Evolutionary conservation across 2,113 vertebrate species (phyloP).

Genomic region (Sterna hirundo): DNA sequence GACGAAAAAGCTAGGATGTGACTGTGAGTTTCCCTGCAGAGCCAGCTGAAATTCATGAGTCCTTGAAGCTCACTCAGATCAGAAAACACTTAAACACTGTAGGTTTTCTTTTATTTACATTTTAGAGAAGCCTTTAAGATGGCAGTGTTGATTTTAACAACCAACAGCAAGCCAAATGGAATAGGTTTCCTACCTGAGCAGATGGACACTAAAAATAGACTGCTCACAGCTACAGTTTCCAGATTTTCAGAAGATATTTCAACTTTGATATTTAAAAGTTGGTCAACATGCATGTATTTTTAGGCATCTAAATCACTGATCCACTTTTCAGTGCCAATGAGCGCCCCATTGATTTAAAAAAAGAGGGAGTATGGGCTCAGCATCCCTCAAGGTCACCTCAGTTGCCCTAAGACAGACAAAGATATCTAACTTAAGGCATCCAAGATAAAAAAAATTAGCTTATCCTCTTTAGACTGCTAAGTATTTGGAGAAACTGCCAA

Average conservation of each 20-base stretch:
- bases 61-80: neutral
- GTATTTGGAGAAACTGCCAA: neutral
- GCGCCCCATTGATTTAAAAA: neutral
- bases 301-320: neutral
- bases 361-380: neutral
- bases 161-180: neutral
- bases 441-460: neutral
- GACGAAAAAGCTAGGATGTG: neutral
- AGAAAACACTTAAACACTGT: neutral
- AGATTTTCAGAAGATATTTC: neutral
- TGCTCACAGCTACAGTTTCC: neutral
- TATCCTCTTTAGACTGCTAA: neutral
- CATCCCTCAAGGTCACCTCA: neutral
- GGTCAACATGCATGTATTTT: neutral
- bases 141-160: neutral
- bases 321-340: neutral
- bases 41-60: neutral
- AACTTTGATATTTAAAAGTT: neutral
- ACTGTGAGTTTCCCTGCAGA: neutral
- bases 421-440: neutral
- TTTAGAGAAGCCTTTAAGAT: neutral
- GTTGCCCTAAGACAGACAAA: neutral
- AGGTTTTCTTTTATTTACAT: slow-evolving; percentile 8
- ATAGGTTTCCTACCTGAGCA: slow-evolving; percentile 41
- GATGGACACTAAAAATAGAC: slow-evolving; percentile 9